Evolutionary conservation across 2,113 vertebrate genomes (phyloP), one percentile per base, ranked within the genome.

Genomic region (Dasypus novemcinctus): DNA sequence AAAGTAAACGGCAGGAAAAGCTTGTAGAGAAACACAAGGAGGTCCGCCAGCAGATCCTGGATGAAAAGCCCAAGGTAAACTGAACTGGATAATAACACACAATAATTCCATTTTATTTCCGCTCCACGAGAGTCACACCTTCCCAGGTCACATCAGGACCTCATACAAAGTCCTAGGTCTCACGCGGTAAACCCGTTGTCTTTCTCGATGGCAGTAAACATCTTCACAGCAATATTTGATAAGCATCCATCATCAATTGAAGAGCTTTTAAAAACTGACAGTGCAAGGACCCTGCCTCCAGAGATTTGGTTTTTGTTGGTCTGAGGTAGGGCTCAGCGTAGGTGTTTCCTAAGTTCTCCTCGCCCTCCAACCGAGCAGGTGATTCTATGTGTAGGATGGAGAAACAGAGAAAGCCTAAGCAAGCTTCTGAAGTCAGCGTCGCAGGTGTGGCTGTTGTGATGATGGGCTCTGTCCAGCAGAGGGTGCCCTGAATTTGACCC

Each of bases 11-110:
- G 43, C 99, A 99, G 86, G 99, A 99, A 97, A 99, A 99, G 91
- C 98, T 99, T 4, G 97, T 99, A 72, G 99, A 99, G 96, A 99
- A 99, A 97, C 99, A 99, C 95, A 99, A 99, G 97, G 99, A 99
- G 91, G 99, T 99, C n/a, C 99, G 99, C n/a, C 99, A 99, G 96
- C 99, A 99, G 97, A 99, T 99, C 96, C 96, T 99, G 98, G 99
- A 99, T 71, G 99, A 99, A 96, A 99, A 99, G 93, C 99, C 99
- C 76, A 99, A 99, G 99, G 99, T 99, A 99, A 98, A 97, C 88
- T 38, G 83, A 97, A 95, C 90, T 96, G 59, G 95, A 87, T 82
- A 49, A 31, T 1, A 25, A 46, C 84, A 57, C 4, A 31, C 25
- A 68, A 15, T 59, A 75, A 84, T 31, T 84, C 75, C n/a, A 31